A percentile compares a stretch with the other conserved stretches of the same genome.
Conservation (phyloP, 2,888 invertebrate species). For the Trichopria drosophilae region DNA sequence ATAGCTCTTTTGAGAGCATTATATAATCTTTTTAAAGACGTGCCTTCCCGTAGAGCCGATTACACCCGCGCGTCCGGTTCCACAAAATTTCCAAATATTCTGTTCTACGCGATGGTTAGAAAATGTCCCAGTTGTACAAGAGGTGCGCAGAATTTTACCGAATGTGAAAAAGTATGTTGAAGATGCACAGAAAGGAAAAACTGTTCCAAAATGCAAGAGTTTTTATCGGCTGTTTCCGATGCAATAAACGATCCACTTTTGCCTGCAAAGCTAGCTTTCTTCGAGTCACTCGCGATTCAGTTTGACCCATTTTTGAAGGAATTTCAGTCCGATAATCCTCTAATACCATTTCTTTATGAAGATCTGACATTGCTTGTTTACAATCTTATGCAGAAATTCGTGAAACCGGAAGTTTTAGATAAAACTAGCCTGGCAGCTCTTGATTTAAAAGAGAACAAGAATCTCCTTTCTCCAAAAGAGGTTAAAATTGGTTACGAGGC, state of each 20-base stretch:
- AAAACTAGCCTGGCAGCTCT: not conserved
- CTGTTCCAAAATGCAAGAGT: conserved; percentile 25
- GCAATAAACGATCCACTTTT: conserved; percentile 28
- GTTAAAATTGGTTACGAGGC: no score
- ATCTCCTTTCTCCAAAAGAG: no score
- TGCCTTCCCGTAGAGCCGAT: conserved; percentile 40
- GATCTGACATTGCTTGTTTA: conserved; percentile 6
- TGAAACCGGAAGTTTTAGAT: conserved; percentile 16
- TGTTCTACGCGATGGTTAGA: conserved; percentile 38
- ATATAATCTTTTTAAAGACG: conserved; percentile 44
- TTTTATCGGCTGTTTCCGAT: conserved; percentile 21
- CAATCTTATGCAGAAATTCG: conserved; percentile 16
- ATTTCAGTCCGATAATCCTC: conserved; percentile 32
- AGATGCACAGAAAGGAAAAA: conserved; percentile 16
- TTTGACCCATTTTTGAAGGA: conserved; percentile 33
- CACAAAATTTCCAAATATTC: conserved; percentile 39
- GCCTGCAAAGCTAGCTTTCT: conserved; percentile 31
- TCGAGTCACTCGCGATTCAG: conserved; percentile 25
- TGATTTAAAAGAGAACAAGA: conserved; percentile 11
- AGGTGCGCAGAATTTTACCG: conserved; percentile 29
- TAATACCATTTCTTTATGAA: conserved; percentile 29
- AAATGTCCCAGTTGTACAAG: conserved; percentile 30
- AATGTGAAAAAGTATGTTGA: conserved; percentile 31
- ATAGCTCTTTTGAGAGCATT: conserved; percentile 35
- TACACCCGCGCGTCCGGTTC: conserved; percentile 32